Percentiles rank a stretch among this genome's conserved stretches.
These are phyloP conservation scores for Galerucella nymphaeae DNA, from an alignment of 2,888 invertebrate species.

Conservation along the genomic window DNA sequence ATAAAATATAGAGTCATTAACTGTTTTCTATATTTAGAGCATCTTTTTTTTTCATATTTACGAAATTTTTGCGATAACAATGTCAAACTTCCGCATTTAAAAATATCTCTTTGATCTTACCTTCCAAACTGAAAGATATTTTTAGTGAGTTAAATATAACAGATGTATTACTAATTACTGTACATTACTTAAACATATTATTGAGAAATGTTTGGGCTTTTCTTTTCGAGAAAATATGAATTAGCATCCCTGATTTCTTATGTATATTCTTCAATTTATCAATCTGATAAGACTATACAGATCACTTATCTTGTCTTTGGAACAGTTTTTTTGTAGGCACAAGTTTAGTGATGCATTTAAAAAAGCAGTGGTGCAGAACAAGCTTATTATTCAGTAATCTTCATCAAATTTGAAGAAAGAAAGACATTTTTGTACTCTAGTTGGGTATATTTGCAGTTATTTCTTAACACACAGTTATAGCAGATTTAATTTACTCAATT, in stretches of 20 bases:
- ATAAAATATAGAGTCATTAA: not conserved
- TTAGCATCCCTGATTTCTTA: too few relatives aligned
- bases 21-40: not conserved
- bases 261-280: too few relatives aligned
- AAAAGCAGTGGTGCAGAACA: slow-evolving; percentile 12
- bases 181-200: not conserved
- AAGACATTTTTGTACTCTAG: not conserved
- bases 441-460: too few relatives aligned
- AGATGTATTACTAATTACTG: not conserved
- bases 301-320: not conserved
- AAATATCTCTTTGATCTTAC: slow-evolving; percentile 3
- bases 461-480: too few relatives aligned
- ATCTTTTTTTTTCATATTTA: not conserved
- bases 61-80: not conserved
- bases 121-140: not conserved
- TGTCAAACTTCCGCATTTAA: not conserved
- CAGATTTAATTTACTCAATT: not conserved
- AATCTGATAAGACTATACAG: too few relatives aligned
- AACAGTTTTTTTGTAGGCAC: not conserved
- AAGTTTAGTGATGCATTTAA: slow-evolving; percentile 8
- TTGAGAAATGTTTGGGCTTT: too few relatives aligned
- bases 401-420: not conserved
- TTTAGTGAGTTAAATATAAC: not conserved
- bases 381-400: not conserved
- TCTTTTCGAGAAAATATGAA: too few relatives aligned